A percentile compares a stretch with the other conserved stretches of the same genome.
Evolutionary conservation across 2,113 vertebrate species (phyloP).

Genomic region (Stigmatopora argus): DNA sequence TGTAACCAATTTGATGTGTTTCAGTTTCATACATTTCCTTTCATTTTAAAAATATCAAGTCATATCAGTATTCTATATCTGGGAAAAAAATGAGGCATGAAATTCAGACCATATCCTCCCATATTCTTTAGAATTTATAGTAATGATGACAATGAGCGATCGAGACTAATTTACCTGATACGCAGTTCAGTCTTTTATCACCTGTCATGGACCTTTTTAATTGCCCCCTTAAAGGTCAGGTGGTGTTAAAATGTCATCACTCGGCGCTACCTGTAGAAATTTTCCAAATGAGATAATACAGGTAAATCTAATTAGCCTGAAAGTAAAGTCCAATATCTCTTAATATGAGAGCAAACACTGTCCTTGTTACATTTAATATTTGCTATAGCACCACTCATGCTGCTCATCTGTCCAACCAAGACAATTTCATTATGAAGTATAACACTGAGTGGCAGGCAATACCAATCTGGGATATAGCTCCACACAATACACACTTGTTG

Average conservation of each 20-base stretch:
- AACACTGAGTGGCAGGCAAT: conserved; percentile 43
- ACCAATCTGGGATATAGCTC: conserved; percentile 42
- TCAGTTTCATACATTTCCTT: too few species aligned
- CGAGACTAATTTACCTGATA: conserved; percentile 37
- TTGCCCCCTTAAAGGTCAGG: conserved; percentile 71
- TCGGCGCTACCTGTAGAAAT: conserved; percentile 57
- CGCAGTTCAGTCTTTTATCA: conserved; percentile 43
- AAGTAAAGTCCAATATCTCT: not conserved
- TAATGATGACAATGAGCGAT: conserved; percentile 18
- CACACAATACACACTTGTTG: conserved; percentile 40
- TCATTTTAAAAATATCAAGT: too few species aligned
- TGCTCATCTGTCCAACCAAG: conserved; percentile 3
- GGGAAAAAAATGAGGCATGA: too few species aligned
- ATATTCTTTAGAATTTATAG: not conserved
- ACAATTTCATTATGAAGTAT: conserved; percentile 11
- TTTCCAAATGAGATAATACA: conserved; percentile 36
- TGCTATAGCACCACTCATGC: not conserved
- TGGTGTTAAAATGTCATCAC: conserved; percentile 73
- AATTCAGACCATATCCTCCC: not conserved
- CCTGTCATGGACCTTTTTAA: conserved; percentile 64
- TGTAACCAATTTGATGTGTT: too few species aligned
- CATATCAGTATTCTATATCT: too few species aligned
- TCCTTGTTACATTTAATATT: not conserved
- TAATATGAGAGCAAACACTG: not conserved
- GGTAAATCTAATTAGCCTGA: conserved; percentile 54